A percentile compares a stretch with the other conserved stretches of the same genome.
These are phyloP conservation scores for Festucalex cinctus DNA, from an alignment of 2,113 vertebrate genomes.

Conservation along the genomic window DNA sequence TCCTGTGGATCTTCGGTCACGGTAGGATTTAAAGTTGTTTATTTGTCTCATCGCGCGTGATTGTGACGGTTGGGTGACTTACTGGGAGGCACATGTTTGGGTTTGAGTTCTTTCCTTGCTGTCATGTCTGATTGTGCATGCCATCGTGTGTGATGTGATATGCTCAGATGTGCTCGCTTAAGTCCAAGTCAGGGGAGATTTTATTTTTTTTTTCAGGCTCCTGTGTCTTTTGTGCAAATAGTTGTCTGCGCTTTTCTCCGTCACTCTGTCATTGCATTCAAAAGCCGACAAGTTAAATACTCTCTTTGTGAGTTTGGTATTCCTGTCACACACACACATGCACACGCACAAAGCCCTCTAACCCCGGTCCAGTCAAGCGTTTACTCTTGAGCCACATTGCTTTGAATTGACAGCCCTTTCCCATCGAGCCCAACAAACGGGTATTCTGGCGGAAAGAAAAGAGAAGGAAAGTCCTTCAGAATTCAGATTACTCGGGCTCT, in stretches of 20 bases:
- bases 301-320: conserved; percentile 44
- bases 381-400: conserved; percentile 59
- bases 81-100: conserved; percentile 20
- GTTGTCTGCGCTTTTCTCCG: conserved; percentile 21
- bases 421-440: conserved; percentile 31
- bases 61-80: conserved; percentile 27
- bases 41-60: conserved; percentile 25
- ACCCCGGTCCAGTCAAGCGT: conserved; percentile 51
- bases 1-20: conserved; percentile 68
- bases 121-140: conserved; percentile 27
- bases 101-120: conserved; percentile 25
- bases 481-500: conserved; percentile 27
- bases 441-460: conserved; percentile 29
- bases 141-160: conserved; percentile 15
- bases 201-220: not conserved
- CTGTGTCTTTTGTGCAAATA: not conserved
- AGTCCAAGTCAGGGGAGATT: not conserved
- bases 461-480: conserved; percentile 23
- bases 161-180: not conserved
- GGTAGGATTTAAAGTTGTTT: conserved; percentile 67
- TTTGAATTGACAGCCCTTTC: conserved; percentile 57
- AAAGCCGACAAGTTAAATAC: conserved; percentile 51
- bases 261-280: conserved; percentile 19
- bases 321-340: conserved; percentile 36
- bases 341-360: conserved; percentile 41